Conservation (phyloP, 2,113 vertebrate species). For the Brachypteracias leptosomus region DNA sequence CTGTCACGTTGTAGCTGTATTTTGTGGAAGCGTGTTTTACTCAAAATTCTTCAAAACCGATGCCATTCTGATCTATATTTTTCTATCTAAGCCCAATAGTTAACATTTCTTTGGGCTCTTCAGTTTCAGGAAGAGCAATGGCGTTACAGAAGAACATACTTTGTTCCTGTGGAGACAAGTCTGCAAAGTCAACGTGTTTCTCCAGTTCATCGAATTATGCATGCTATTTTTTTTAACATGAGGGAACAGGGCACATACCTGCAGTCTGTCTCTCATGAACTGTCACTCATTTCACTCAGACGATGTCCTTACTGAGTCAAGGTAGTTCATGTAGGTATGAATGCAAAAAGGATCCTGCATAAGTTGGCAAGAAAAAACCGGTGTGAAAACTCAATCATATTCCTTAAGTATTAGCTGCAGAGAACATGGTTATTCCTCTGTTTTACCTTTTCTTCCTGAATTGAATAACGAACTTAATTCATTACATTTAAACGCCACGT, state of each 20-base stretch:
- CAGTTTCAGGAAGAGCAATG: background rate
- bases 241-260: background rate
- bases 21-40: background rate
- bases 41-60: background rate
- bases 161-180: background rate
- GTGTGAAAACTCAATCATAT: background rate
- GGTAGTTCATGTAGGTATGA: background rate
- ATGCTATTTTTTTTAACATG: background rate
- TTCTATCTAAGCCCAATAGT: background rate
- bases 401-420: background rate
- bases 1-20: background rate
- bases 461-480: background rate
- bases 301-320: background rate
- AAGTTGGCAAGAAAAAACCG: background rate
- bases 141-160: background rate
- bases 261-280: background rate
- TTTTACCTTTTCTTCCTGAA: background rate
- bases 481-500: background rate
- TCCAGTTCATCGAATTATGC: accelerated
- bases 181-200: background rate
- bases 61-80: background rate
- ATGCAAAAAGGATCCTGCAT: background rate
- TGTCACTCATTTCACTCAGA: background rate
- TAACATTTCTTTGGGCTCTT: background rate
- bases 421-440: background rate